Evolutionary conservation across 2,888 invertebrate species (phyloP).

Genomic region (Dione juno): DNA sequence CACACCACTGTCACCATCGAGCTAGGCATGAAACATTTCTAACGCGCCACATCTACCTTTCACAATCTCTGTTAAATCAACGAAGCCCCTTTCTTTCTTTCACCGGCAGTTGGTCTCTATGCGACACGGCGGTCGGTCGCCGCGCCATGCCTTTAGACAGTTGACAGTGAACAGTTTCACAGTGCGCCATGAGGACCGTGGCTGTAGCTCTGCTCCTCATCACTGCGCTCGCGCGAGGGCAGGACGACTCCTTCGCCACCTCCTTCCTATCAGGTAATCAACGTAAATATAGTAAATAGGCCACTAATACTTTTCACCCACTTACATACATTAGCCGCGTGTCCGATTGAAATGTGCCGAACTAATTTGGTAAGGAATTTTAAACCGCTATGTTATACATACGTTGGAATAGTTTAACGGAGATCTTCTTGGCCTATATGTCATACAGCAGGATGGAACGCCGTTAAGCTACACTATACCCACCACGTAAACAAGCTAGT

Average conservation of each 20-base stretch:
- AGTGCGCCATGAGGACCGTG: constrained; percentile 62
- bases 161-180: constrained; percentile 53
- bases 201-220: constrained; percentile 56
- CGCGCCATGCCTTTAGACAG: constrained; percentile 62
- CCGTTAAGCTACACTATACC: neutral
- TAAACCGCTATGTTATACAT: constrained; percentile 35
- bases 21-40: neutral
- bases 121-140: constrained; percentile 63
- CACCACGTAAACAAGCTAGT: constrained; percentile 11
- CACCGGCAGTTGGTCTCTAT: constrained; percentile 60
- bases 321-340: constrained; percentile 42
- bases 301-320: constrained; percentile 32
- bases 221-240: constrained; percentile 60
- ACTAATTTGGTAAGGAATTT: constrained; percentile 47
- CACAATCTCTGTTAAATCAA: constrained; percentile 37
- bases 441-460: neutral
- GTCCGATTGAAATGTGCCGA: constrained; percentile 41
- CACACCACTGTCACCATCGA: too few relatives aligned
- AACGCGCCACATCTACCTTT: constrained; percentile 34
- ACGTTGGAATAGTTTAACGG: constrained; percentile 30
- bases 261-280: constrained; percentile 90
- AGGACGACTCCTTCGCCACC: constrained; percentile 92
- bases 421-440: constrained; percentile 33
- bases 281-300: constrained; percentile 36
- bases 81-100: constrained; percentile 64